phyloP scores from a whole-genome alignment of 2,797 vertebrate genomes.

The Coccyzus lansbergi region DNA sequence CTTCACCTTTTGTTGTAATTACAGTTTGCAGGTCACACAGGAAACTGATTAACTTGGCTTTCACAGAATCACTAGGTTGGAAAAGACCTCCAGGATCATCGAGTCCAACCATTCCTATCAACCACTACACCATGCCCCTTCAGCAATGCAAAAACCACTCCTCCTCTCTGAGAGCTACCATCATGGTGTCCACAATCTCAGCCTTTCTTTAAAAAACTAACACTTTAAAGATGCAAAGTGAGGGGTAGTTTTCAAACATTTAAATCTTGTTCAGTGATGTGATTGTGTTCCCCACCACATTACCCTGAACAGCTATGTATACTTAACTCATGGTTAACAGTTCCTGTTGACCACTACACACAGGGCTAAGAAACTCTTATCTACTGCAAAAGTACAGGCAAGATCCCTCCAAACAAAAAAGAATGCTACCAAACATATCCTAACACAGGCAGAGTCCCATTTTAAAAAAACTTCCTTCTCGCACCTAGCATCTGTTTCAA shows the following conservation, averaged over 20 bases:
- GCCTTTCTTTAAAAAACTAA: background rate
- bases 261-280: background rate
- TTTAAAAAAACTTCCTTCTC: background rate
- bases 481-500: background rate
- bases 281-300: background rate
- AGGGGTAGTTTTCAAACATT: background rate
- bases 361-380: background rate
- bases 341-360: background rate
- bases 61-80: background rate
- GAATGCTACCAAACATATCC: background rate
- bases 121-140: too few species aligned
- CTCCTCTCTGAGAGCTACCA: background rate
- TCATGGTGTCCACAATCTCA: background rate
- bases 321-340: background rate
- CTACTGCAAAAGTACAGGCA: background rate
- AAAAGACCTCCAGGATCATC: too few species aligned
- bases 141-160: rapidly evolving
- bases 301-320: background rate
- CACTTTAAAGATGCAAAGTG: background rate
- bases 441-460: background rate
- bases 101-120: too few species aligned
- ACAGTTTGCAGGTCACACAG: background rate
- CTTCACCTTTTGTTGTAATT: background rate
- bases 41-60: background rate
- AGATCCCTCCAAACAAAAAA: background rate